Base-by-base conservation (phyloP, 1,140 invertebrate species). In the Ptiloglossa arizonensis region DNA sequence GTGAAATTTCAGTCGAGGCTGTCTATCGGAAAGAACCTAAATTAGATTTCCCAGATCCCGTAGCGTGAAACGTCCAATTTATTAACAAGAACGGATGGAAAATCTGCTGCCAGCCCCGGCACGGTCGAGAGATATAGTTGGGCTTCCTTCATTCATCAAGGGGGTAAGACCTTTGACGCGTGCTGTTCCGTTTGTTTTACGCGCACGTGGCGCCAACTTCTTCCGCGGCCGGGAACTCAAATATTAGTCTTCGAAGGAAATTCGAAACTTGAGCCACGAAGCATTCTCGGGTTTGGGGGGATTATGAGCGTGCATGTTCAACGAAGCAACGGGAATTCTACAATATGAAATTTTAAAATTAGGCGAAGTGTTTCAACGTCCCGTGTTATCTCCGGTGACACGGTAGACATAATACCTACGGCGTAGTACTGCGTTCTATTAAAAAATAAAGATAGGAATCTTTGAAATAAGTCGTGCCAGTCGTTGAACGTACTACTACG, bases 1-100 rank as follows among this genome's bases (percentile, higher is more conserved):
- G 22, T n/a, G 44, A 32, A 44, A 56, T 41, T 35, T 9, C 13
- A 27, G 13, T 22, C n/a, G 44, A 35, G 54, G 1, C 24, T 15
- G 22, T 19, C 11, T 32, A 24, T 35, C 69, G 57, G 6, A 35
- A 46, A 54, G n/a, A 46, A 44, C 38, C 29, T 9, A 57, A 75
- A 67, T 75, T 75, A 68, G 63, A 75, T 48, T 57, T 74, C 72
- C 64, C 24, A 27, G 50, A 32, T 27, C 17, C 15, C 50, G 6
- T 8, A 32, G 44, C 24, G 9, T 8, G 64, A 24, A n/a, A 24
- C 46, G 46, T 67, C 24, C 29, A 19, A 56, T 24, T 67, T 57
- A 24, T 66, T 38, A 75, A 35, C 62, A 46, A 67, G 52, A n/a
- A 57, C 15, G 38, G 29, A 38, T 46, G 27, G n/a, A 57, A 75